Evolutionary conservation across 2,797 vertebrate species (phyloP), one percentile per base, ranked within the genome.

Genomic region (Leuciscus waleckii): DNA sequence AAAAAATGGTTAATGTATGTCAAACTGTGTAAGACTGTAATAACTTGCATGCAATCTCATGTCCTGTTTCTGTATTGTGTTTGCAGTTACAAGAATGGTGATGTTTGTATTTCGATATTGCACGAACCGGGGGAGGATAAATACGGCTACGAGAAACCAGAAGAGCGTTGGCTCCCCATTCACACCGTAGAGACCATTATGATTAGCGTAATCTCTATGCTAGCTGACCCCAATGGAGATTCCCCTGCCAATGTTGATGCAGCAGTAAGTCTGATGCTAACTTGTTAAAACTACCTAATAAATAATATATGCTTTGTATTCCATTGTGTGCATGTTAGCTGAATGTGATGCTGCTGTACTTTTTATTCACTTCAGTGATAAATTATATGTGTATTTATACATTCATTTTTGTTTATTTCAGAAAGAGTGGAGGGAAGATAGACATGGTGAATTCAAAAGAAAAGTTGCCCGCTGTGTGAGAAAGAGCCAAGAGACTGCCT

Each of bases 401-500:
- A 6, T 37, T 4, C 70, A 10, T 67, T 0, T 54, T 29, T n/a
- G 5, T 83, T 21, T 14, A 63, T 56, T 95, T 81, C 93, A 99
- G 98, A 99, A 99, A 97, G 98, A 99, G 93, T 99, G 98, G 98
- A 94, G 98, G 94, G 98, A 99, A 97, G 98, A 99, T 95, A 95
- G 98, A 94, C 97, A 99, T 11, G 98, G 98, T 70, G 98, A 98
- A 92, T 99, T 99, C 94, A 99, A 99, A 95, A 97, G 97, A 92
- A 99, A 99, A 98, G 98, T 99, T 89, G 97, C 98, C 83, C 97
- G 98, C 89, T 99, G 98, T 96, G 98, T 99, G 98, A 97, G 98
- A 95, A 99, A 98, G 96, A 99, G 98, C 96, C 98, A 99, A 97
- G 98, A 99, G 93, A 98, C 98, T 93, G 98, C 98, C 90, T 99